Evolutionary conservation across 2,888 invertebrate genomes (phyloP).

Genomic region (Leptodirus hochenwartii): DNA sequence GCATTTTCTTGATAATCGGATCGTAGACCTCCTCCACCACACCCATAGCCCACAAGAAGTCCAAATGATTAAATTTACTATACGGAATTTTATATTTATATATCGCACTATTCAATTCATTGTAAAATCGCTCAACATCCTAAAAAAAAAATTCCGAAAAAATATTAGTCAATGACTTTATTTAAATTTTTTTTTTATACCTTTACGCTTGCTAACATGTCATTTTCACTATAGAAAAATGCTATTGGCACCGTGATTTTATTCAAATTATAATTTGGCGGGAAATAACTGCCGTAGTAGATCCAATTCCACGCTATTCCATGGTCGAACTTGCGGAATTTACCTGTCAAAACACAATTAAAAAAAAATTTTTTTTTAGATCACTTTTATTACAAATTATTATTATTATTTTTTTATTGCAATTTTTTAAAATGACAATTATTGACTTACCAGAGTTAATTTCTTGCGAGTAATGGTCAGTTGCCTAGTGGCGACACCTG

Average conservation of each 20-base stretch:
- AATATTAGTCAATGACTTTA: too few species aligned
- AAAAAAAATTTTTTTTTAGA: too few species aligned
- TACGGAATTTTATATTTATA: slow-evolving; percentile 8
- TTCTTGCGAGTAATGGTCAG: slow-evolving; percentile 14
- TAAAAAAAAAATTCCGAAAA: too few species aligned
- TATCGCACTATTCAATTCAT: slow-evolving; percentile 22
- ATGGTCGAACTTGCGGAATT: slow-evolving; percentile 38
- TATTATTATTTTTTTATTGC: too few species aligned
- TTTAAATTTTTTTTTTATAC: too few species aligned
- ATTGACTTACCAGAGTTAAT: slow-evolving; percentile 20
- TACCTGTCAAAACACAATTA: too few species aligned
- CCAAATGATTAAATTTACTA: slow-evolving; percentile 9
- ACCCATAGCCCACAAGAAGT: slow-evolving; percentile 17
- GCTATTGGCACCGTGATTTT: slow-evolving; percentile 22
- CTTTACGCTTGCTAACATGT: slow-evolving; percentile 26
- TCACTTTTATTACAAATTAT: too few species aligned
- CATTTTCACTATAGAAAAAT: slow-evolving; percentile 29
- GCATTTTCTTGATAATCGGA: too few species aligned
- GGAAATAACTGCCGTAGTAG: slow-evolving; percentile 11
- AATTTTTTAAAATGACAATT: too few species aligned
- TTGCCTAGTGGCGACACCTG: slow-evolving; percentile 14
- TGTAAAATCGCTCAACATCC: slow-evolving; percentile 33
- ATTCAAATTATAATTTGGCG: slow-evolving; percentile 10
- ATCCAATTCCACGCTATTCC: slow-evolving; percentile 19
- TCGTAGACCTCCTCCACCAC: slow-evolving; percentile 7